Conservation (phyloP, 2,113 vertebrate species). For the Pseudorectes ferrugineus region DNA sequence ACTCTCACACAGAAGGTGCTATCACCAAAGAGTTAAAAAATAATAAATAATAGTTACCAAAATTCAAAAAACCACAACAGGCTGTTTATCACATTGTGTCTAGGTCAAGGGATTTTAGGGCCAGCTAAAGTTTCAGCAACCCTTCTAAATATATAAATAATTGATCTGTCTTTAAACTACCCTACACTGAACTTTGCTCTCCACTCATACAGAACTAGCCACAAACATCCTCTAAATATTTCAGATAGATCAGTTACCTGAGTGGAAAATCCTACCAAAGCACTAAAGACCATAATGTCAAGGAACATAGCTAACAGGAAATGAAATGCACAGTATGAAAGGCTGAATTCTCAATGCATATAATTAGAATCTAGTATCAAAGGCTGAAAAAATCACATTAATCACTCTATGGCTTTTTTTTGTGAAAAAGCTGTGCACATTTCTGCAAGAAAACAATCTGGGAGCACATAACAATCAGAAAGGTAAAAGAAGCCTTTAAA, state of each 20-base stretch:
- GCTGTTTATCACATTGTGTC: not conserved
- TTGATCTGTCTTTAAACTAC: slow-evolving; percentile 45
- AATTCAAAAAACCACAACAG: not conserved
- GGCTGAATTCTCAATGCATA: not conserved
- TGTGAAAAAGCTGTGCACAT: not conserved
- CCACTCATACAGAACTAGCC: not conserved
- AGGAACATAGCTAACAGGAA: not conserved
- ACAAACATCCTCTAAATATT: slow-evolving; percentile 64
- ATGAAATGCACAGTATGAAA: not conserved
- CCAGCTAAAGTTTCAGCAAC: slow-evolving; percentile 44
- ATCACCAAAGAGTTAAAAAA: not conserved
- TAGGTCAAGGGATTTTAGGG: slow-evolving; percentile 26
- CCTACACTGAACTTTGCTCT: slow-evolving; percentile 37
- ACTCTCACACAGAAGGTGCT: not conserved
- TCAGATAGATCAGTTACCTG: slow-evolving; percentile 57
- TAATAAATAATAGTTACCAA: not conserved
- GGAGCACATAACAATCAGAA: not conserved
- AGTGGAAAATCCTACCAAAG: not conserved
- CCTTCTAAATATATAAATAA: slow-evolving; percentile 52
- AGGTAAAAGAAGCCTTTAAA: not conserved
- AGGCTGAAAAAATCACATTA: not conserved
- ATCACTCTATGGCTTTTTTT: not conserved
- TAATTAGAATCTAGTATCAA: not conserved
- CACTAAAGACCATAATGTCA: not conserved
- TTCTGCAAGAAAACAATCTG: not conserved